Conservation (phyloP, 2,113 vertebrate species). For the Solea senegalensis region DNA sequence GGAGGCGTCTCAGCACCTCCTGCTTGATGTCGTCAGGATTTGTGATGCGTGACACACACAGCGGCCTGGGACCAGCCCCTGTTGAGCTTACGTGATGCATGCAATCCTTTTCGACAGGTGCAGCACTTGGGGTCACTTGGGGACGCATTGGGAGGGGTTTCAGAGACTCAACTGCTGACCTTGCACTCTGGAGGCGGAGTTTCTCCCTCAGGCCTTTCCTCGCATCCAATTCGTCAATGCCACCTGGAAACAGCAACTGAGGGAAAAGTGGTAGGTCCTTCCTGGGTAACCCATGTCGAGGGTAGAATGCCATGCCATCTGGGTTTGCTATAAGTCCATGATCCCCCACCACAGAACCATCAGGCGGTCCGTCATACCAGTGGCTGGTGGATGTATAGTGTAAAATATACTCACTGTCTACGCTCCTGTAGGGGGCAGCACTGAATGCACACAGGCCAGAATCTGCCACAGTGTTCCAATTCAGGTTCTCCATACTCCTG, state of each 20-base stretch:
- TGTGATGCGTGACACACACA: constrained; percentile 64
- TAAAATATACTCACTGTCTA: constrained; percentile 85
- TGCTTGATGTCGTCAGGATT: constrained; percentile 87
- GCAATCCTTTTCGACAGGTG: constrained; percentile 46
- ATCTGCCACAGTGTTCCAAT: constrained; percentile 79
- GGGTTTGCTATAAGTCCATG: constrained; percentile 65
- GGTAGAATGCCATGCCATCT: constrained; percentile 73
- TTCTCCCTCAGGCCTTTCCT: constrained; percentile 87
- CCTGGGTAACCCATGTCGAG: constrained; percentile 65
- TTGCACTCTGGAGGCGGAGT: constrained; percentile 84
- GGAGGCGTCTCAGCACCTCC: constrained; percentile 83
- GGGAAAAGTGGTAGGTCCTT: constrained; percentile 82
- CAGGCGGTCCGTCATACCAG: constrained; percentile 80
- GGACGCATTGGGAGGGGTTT: constrained; percentile 81
- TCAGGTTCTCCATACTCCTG: constrained; percentile 91
- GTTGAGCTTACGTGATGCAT: constrained; percentile 23
- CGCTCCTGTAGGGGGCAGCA: constrained; percentile 76
- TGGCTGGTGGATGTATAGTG: constrained; percentile 79
- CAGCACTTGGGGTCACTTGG: constrained; percentile 61
- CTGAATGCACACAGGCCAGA: constrained; percentile 67
- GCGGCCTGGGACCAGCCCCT: constrained; percentile 47
- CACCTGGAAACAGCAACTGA: constrained; percentile 82
- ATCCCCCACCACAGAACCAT: constrained; percentile 53
- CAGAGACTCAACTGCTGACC: constrained; percentile 75
- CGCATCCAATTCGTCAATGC: constrained; percentile 80